Percentiles rank a stretch among this genome's conserved stretches.
Evolutionary conservation across 2,888 invertebrate species (phyloP).

Genomic region (Nemurella pictetii): DNA sequence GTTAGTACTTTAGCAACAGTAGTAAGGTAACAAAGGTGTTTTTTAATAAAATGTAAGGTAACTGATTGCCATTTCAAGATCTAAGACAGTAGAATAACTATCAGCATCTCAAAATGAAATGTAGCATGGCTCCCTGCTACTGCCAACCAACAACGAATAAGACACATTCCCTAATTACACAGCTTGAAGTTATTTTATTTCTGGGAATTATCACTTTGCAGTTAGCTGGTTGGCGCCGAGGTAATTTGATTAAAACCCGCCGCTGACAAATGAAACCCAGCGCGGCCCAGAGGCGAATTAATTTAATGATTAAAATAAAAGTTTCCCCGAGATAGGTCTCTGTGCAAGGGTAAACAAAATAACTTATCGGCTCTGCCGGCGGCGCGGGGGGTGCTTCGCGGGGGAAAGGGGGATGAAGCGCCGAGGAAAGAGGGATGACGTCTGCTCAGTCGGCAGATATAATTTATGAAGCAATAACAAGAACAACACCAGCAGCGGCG

Average conservation of each 20-base stretch:
- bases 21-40: too few species aligned
- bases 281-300: not conserved
- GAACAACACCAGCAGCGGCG: conserved; percentile 23
- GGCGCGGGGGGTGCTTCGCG: not conserved
- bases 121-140: too few species aligned
- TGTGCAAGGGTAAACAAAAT: not conserved
- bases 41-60: too few species aligned
- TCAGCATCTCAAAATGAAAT: too few species aligned
- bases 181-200: not conserved
- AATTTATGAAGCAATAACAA: conserved; percentile 32
- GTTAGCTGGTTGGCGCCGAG: too few species aligned
- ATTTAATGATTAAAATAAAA: not conserved
- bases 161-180: too few species aligned
- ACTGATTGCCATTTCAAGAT: too few species aligned
- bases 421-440: not conserved
- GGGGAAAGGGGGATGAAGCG: not conserved
- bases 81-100: too few species aligned
- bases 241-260: not conserved
- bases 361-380: not conserved
- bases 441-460: not conserved
- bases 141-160: too few species aligned
- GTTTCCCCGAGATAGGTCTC: not conserved
- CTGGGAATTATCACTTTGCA: not conserved
- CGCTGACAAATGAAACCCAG: not conserved
- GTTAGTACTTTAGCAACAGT: too few species aligned